phyloP scores from a whole-genome alignment of 1,140 invertebrate genomes.

The Zaprionus capensis region DNA sequence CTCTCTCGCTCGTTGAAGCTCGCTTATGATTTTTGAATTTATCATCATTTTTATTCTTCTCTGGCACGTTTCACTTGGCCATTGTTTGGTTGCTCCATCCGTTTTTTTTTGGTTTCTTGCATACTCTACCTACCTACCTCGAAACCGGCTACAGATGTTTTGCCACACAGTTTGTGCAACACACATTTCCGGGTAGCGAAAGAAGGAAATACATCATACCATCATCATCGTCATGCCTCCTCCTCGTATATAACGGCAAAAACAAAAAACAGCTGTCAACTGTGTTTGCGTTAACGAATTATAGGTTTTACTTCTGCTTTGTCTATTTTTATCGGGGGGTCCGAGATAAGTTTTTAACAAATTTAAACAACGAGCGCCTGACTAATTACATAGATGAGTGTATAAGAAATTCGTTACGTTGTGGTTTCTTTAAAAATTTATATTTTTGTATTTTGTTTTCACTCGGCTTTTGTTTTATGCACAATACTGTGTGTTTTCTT shows the following conservation, averaged over 20 bases:
- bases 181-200: slow-evolving; percentile 14
- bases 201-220: neutral
- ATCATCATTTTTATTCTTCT: slow-evolving; percentile 43
- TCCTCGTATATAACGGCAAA: slow-evolving; percentile 1
- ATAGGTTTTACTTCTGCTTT: slow-evolving; percentile 3
- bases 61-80: slow-evolving; percentile 56
- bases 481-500: slow-evolving; percentile 23
- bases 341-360: neutral
- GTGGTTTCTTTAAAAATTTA: neutral
- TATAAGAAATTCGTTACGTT: neutral
- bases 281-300: slow-evolving; percentile 13
- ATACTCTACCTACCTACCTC: slow-evolving; percentile 16
- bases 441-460: slow-evolving; percentile 16
- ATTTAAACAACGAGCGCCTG: neutral
- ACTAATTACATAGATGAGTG: neutral
- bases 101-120: slow-evolving; percentile 5
- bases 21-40: slow-evolving; percentile 48
- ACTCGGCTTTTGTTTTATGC: slow-evolving; percentile 47
- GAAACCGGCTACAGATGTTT: slow-evolving; percentile 8
- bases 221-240: neutral
- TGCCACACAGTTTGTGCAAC: slow-evolving; percentile 5
- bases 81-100: slow-evolving; percentile 39
- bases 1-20: slow-evolving; percentile 29
- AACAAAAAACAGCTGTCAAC: slow-evolving; percentile 26
- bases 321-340: neutral